phyloP scores from a whole-genome alignment of 2,888 invertebrate species.

The Drosophila quasianomalipes region DNA sequence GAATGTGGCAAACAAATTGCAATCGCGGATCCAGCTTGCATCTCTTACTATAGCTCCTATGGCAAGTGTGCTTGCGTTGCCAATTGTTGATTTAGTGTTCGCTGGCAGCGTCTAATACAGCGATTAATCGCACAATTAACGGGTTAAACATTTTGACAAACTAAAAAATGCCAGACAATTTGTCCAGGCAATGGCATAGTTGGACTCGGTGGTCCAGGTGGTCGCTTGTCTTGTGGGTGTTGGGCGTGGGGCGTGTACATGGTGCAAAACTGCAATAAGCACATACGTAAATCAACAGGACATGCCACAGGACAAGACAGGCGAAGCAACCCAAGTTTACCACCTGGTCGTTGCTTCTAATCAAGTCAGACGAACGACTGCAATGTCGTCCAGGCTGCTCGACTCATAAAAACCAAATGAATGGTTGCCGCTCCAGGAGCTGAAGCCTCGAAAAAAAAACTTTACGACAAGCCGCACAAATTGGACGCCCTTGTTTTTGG shows the following conservation, averaged over 20 bases:
- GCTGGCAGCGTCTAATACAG: conserved; percentile 59
- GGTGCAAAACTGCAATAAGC: conserved; percentile 71
- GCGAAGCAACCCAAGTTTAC: conserved; percentile 36
- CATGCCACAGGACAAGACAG: conserved; percentile 63
- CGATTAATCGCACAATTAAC: conserved; percentile 73
- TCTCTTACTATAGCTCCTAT: conserved; percentile 12
- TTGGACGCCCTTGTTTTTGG: conserved; percentile 66
- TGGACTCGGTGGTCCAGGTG: conserved; percentile 32
- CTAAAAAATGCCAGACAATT: conserved; percentile 64
- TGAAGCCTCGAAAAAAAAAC: conserved; percentile 60
- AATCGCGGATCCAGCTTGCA: conserved; percentile 40
- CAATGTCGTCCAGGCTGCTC: conserved; percentile 52
- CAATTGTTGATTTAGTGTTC: conserved; percentile 74
- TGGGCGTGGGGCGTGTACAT: conserved; percentile 15
- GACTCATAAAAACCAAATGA: conserved; percentile 77
- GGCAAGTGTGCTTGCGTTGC: conserved; percentile 54
- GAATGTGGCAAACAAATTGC: conserved; percentile 66
- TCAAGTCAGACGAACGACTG: conserved; percentile 54
- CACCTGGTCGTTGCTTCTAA: conserved; percentile 67
- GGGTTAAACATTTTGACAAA: conserved; percentile 74
- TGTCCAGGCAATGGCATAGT: conserved; percentile 45
- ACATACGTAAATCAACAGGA: conserved; percentile 75
- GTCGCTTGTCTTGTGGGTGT: conserved; percentile 45
- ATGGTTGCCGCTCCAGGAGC: conserved; percentile 52
- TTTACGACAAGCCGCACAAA: conserved; percentile 81